Conservation (phyloP, 2,797 vertebrate genomes). For the Psittacula derbiana region DNA sequence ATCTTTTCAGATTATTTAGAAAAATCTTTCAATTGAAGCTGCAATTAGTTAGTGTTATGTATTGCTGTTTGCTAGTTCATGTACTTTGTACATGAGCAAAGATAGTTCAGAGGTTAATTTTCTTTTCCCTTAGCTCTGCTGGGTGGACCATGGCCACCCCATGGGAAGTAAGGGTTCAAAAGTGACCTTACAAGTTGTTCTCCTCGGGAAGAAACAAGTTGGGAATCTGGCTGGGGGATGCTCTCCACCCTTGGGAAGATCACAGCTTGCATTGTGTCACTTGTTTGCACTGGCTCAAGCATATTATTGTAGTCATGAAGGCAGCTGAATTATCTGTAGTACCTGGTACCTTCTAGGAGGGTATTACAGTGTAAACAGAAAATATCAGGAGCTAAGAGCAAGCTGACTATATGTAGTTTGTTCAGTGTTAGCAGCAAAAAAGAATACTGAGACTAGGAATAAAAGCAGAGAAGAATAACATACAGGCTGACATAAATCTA, state of each 20-base stretch:
- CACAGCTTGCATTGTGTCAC: conserved; percentile 27
- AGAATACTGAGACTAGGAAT: not conserved
- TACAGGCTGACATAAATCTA: not conserved
- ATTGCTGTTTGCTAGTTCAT: not conserved
- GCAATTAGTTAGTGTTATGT: not conserved
- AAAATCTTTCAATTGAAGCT: not conserved
- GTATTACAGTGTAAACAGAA: not conserved
- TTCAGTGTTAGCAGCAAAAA: not conserved
- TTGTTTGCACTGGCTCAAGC: conserved; percentile 42
- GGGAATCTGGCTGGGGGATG: not conserved
- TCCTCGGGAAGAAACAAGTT: conserved; percentile 15
- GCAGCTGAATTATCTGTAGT: not conserved
- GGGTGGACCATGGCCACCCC: conserved; percentile 2
- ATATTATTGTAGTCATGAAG: not conserved
- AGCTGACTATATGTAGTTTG: not conserved
- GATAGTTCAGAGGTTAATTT: conserved; percentile 4
- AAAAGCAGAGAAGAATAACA: not conserved
- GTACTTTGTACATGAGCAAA: not conserved
- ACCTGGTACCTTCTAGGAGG: not conserved
- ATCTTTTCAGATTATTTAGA: not conserved
- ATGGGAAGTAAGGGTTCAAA: conserved; percentile 24
- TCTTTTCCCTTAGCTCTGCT: not conserved
- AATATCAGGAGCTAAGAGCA: not conserved
- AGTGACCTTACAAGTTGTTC: conserved; percentile 34
- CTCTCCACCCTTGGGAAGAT: conserved; percentile 27